Percentiles rank a stretch among this genome's conserved stretches.
Evolutionary conservation across 2,797 vertebrate species (phyloP).

Genomic region (Parauchenoglanis ngamensis): DNA sequence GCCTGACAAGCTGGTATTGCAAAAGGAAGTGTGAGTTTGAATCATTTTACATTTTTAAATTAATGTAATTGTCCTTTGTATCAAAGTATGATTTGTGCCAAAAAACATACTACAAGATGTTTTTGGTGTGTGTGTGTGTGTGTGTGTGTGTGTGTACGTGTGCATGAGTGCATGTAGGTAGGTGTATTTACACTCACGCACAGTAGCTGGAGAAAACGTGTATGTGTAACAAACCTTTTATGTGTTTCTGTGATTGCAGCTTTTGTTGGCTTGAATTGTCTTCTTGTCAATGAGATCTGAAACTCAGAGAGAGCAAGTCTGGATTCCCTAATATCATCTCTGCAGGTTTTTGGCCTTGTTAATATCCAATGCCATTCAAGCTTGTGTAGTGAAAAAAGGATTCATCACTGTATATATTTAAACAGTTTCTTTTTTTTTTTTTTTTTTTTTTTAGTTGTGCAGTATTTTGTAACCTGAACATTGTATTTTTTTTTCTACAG

Average conservation of each 20-base stretch:
- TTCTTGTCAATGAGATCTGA: background rate
- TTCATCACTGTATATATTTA: conserved; percentile 25
- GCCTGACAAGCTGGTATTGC: background rate
- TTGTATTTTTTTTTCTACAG: conserved; percentile 52
- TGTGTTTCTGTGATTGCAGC: conserved; percentile 1
- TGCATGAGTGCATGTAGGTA: background rate
- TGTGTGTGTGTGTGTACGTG: background rate
- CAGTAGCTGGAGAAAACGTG: background rate
- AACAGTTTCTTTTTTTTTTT: conserved; percentile 65
- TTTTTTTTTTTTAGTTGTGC: conserved; percentile 64
- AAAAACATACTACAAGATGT: conserved; percentile 6
- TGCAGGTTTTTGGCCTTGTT: background rate
- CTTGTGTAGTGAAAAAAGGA: conserved; percentile 21
- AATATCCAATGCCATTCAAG: conserved; percentile 6
- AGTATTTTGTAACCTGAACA: conserved; percentile 69
- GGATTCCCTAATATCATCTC: background rate
- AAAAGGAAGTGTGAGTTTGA: conserved; percentile 10
- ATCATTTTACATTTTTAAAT: background rate
- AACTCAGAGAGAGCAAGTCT: background rate
- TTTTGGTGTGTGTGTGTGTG: background rate
- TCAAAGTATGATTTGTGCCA: conserved; percentile 48
- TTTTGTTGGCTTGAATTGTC: conserved; percentile 4
- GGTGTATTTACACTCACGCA: background rate
- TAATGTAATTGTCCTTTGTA: conserved; percentile 33
- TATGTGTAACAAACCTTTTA: background rate